A percentile compares a stretch with the other conserved stretches of the same genome.
Evolutionary conservation across 1,140 invertebrate species (phyloP).

Genomic region (Araneus ventricosus): DNA sequence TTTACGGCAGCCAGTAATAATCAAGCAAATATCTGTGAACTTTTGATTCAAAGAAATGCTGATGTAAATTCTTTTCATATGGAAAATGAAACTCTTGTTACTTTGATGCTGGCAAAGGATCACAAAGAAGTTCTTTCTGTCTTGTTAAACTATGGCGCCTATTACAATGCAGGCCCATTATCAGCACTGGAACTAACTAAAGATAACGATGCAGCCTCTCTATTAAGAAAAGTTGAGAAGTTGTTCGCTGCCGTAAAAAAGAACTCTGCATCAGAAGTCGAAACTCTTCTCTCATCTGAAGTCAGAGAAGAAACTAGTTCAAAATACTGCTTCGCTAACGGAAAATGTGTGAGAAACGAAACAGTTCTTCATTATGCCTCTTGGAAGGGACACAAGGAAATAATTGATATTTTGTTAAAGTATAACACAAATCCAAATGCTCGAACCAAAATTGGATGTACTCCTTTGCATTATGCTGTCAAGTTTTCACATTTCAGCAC

Average conservation of each 20-base stretch:
- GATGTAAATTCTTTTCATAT: background rate
- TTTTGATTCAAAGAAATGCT: background rate
- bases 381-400: constrained; percentile 79
- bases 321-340: background rate
- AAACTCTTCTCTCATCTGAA: background rate
- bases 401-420: constrained; percentile 79
- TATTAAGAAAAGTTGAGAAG: no score
- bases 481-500: background rate
- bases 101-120: constrained; percentile 76
- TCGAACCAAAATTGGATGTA: background rate
- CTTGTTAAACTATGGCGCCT: constrained; percentile 41
- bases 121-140: no score
- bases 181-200: background rate
- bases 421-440: constrained; percentile 39
- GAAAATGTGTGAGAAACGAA: background rate
- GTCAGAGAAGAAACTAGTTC: background rate
- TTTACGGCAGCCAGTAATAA: background rate
- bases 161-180: background rate
- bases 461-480: constrained; percentile 46
- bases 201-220: background rate
- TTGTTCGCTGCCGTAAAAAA: constrained; percentile 33
- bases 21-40: background rate
- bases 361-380: constrained; percentile 78
- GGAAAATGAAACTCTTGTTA: constrained; percentile 40
- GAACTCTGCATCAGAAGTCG: background rate